Evolutionary conservation across 2,888 invertebrate genomes (phyloP), one percentile per base, ranked within the genome.

Genomic region (Caenorhabditis sulstoni): DNA sequence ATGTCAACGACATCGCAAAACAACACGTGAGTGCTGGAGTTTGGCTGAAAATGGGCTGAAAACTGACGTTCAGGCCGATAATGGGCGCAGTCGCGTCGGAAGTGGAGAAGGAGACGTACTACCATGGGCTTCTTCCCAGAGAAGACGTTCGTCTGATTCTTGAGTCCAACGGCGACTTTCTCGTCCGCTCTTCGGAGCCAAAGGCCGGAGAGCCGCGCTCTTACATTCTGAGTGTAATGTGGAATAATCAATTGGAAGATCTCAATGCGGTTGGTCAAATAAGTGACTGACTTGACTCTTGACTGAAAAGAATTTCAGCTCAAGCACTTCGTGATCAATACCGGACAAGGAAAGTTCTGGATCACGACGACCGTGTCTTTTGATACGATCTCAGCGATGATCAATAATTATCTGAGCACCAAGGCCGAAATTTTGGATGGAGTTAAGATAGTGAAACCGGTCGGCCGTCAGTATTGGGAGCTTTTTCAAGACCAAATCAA

Each of bases 81-180:
- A 29, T 29, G 29, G 29, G 29, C 4, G 7, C 3, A 7, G 29
- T 29, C 4, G 7, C 29, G 29, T 3, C 29, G 29, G 29, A 29
- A 3, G 29, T 71, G 1, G 78, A 73, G 22, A 52, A 53, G 22
- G 74, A 79, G 37, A 3, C 12, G 9, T 83, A 71, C 37, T 85
- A 81, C 61, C 86, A 86, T 55, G 86, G 86, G 18, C 58, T 85
- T 16, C 57, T 86, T 55, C 85, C 85, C 8, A 73, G 85, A n/a
- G 86, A 86, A 61, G 86, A 86, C 55, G 84, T 86, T 29, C 82
- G 74, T 11, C n/a, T 58, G 55, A 75, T 85, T 73, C 47, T 84
- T 16, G 65, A 66, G 1, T 67, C 71, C 7, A 64, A 79, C 16
- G 85, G 85, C 44, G 85, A 86, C 23, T 86, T 79, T 59, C 47